Evolutionary conservation across 2,113 vertebrate genomes (phyloP).

Genomic region (Ctenodactylus gundi): DNA sequence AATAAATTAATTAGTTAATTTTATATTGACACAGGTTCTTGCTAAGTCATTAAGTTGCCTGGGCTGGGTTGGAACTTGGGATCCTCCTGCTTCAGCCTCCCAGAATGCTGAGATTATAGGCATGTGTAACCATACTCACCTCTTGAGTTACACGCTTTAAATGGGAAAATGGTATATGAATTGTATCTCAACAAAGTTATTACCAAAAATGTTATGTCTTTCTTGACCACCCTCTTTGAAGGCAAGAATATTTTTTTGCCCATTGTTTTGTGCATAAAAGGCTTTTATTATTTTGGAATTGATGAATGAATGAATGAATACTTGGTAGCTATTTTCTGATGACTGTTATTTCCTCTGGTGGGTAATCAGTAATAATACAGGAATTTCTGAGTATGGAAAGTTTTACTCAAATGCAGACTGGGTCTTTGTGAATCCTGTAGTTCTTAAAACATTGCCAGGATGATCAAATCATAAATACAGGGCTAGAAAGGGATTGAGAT

Average conservation of each 20-base stretch:
- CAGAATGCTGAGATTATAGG: background rate
- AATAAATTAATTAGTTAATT: too few species aligned
- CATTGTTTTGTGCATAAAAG: background rate
- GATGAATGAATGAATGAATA: background rate
- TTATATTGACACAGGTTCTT: background rate
- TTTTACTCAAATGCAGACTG: background rate
- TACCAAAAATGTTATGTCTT: background rate
- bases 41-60: background rate
- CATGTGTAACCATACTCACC: too few species aligned
- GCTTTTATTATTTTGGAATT: too few species aligned
- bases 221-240: background rate
- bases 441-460: background rate
- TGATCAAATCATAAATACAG: background rate
- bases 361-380: background rate
- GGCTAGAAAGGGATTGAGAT: background rate
- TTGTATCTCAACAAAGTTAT: background rate
- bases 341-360: background rate
- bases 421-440: background rate
- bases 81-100: background rate
- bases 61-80: background rate
- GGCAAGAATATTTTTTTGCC: background rate
- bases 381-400: constrained; percentile 8
- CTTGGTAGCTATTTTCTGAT: background rate
- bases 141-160: background rate
- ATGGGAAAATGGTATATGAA: background rate